Conservation (phyloP, 2,888 invertebrate genomes). For the Lepidochitona cinerea region DNA sequence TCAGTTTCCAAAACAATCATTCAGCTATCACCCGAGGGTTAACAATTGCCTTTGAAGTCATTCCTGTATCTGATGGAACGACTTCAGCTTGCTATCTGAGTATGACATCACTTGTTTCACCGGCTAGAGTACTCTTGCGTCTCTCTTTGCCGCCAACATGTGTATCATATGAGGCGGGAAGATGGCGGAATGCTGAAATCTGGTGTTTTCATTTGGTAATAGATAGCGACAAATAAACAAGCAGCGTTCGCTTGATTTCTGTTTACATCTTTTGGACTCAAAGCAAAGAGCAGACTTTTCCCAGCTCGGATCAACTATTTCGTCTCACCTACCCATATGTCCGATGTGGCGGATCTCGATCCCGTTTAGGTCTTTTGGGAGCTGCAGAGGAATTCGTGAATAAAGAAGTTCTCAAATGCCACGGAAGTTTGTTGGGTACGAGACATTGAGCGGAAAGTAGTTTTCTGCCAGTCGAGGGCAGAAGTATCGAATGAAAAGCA, state of each 20-base stretch:
- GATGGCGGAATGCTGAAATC: not conserved
- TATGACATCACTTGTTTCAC: too few relatives aligned
- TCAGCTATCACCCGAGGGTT: too few relatives aligned
- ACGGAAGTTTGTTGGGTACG: not conserved
- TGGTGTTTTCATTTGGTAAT: not conserved
- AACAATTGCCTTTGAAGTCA: too few relatives aligned
- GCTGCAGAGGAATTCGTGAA: not conserved
- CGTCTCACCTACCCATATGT: not conserved
- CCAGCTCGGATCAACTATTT: not conserved
- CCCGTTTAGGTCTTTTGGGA: not conserved
- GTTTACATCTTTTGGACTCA: not conserved
- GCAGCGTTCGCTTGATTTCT: not conserved
- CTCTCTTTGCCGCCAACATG: too few relatives aligned
- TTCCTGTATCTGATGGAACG: too few relatives aligned
- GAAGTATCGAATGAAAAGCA: slow-evolving; percentile 1
- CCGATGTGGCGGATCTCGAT: not conserved
- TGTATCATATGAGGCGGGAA: too few relatives aligned
- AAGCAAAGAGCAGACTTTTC: not conserved
- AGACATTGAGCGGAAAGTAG: not conserved
- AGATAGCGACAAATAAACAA: not conserved
- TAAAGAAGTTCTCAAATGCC: not conserved
- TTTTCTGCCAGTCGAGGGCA: not conserved
- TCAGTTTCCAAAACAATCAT: too few relatives aligned
- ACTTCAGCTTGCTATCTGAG: too few relatives aligned
- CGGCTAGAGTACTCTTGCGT: too few relatives aligned